phyloP scores from a whole-genome alignment of 30 jellyfish, hydroid and myxozoan species.

The Mastigias papua region DNA sequence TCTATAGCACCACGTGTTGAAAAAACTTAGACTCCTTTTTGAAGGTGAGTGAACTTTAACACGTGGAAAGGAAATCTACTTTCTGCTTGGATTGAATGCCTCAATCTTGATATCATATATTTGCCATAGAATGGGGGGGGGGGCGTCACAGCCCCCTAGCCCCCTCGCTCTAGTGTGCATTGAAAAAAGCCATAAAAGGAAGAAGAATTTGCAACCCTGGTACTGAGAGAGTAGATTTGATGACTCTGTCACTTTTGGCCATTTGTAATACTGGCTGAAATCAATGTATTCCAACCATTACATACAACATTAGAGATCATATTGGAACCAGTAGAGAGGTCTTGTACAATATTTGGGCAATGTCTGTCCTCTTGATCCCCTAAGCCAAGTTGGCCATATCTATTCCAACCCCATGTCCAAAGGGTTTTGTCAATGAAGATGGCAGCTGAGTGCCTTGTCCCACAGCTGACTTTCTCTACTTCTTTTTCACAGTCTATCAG shows the following conservation, averaged over 20 bases:
- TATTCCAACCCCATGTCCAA: slow-evolving; percentile 99
- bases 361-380: slow-evolving; percentile 67
- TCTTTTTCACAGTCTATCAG: slow-evolving; percentile 72
- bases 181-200: too few species aligned
- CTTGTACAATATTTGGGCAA: slow-evolving; percentile 40
- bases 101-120: too few species aligned
- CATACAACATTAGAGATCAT: slow-evolving; percentile 34
- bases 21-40: too few species aligned
- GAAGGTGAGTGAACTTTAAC: too few species aligned
- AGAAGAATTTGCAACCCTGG: not conserved
- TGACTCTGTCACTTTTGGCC: not conserved
- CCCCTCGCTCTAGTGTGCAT: too few species aligned
- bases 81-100: too few species aligned
- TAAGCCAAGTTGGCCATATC: slow-evolving; percentile 93
- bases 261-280: not conserved
- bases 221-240: not conserved
- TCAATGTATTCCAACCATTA: slow-evolving; percentile 72
- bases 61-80: too few species aligned
- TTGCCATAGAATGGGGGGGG: too few species aligned
- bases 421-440: slow-evolving; percentile 56
- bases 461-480: slow-evolving; percentile 69
- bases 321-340: not conserved
- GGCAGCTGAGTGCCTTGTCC: slow-evolving; percentile 98
- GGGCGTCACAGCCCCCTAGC: too few species aligned
- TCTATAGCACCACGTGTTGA: too few species aligned